These are phyloP conservation scores for Camponotus fellah DNA, from an alignment of 2,888 invertebrate genomes.

Conservation along the genomic window DNA sequence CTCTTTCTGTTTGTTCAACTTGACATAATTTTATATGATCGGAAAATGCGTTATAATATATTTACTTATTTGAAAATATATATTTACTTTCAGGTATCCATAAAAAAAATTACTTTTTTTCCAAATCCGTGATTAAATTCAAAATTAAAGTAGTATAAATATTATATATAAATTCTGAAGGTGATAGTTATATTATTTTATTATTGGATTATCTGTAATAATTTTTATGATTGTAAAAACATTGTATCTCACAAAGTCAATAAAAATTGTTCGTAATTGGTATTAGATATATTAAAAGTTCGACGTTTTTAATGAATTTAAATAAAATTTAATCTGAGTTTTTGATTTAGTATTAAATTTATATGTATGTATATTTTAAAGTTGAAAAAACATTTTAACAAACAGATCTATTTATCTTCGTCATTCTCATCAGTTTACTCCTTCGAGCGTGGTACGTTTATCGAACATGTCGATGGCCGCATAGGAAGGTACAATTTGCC, in stretches of 20 bases:
- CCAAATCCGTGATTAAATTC: background rate
- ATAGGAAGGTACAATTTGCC: background rate
- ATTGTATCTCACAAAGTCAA: background rate
- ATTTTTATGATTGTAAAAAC: background rate
- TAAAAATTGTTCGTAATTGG: background rate
- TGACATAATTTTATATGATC: background rate
- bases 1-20: background rate
- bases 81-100: background rate
- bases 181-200: background rate
- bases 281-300: background rate
- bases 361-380: background rate
- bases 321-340: background rate
- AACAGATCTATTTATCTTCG: background rate
- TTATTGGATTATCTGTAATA: background rate
- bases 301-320: background rate
- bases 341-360: background rate
- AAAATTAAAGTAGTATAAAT: background rate
- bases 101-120: background rate
- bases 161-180: background rate
- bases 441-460: background rate
- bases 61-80: background rate
- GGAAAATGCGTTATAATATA: background rate
- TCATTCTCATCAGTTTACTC: background rate
- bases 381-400: background rate
- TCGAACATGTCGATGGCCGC: conserved; percentile 44